Evolutionary conservation across 2,113 vertebrate species (phyloP).

Genomic region (Eubucco bourcierii): DNA sequence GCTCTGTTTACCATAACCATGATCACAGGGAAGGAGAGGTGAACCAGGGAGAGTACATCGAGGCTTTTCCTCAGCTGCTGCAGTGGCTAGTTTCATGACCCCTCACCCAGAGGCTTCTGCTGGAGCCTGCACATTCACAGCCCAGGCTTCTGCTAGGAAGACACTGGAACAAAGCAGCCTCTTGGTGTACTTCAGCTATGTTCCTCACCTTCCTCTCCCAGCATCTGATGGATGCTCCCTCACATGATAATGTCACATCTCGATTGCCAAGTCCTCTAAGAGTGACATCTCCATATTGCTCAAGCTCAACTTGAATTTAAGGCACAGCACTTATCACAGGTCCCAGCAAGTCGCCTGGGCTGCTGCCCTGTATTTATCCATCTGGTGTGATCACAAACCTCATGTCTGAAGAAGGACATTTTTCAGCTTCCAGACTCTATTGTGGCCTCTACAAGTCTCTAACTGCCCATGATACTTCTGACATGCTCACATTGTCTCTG

Average conservation of each 20-base stretch:
- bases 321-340: not conserved
- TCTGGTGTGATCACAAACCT: not conserved
- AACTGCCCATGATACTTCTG: not conserved
- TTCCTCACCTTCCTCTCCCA: not conserved
- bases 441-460: not conserved
- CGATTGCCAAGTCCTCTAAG: not conserved
- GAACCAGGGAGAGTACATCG: fast-evolving
- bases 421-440: not conserved
- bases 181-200: not conserved
- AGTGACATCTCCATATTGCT: not conserved
- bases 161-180: fast-evolving
- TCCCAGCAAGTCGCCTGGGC: not conserved
- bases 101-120: not conserved
- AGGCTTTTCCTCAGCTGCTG: not conserved
- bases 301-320: not conserved
- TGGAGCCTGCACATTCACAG: not conserved
- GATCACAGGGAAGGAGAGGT: not conserved
- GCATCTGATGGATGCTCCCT: not conserved
- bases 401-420: not conserved
- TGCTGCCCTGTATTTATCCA: not conserved
- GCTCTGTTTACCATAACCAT: fast-evolving
- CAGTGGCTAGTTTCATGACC: not conserved
- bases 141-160: not conserved
- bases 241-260: not conserved
- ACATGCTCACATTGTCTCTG: not conserved